Base-by-base conservation (phyloP, 1,140 invertebrate species). In the Proctacanthus coquilletti region DNA sequence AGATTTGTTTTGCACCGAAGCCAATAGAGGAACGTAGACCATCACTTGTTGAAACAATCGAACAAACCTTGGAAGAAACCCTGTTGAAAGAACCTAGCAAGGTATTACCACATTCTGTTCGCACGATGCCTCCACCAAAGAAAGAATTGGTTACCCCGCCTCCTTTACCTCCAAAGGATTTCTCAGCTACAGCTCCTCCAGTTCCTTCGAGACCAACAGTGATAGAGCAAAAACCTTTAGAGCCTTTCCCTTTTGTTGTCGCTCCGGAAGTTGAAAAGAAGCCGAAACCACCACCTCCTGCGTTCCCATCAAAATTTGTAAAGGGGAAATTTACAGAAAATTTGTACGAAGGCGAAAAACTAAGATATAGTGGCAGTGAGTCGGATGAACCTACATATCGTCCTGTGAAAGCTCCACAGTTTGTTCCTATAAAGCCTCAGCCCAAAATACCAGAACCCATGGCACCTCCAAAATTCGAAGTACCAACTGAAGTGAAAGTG, bases 291-390 rank as follows among this genome's bases (percentile, higher is more conserved):
- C 57, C 64, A 9, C 66, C 69, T 10, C 65, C 72, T 2, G 66
- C 72, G 1, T 60, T 66, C 14, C 74, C 75, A 6, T 65, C 65
- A 0, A 78, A 76, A 46, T 75, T 78, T 48, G 56, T 69, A 0
- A 74, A 70, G 46, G 68, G 69, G 15, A 63, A 63, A 25, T 64
- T 71, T 3, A 75, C 54, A 38, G 55, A 78, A 44, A 79, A 76
- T 43, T 78, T 80, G 44, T 80, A 81, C 46, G 77, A 80, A 52
- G 79, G 75, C 46, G 78, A 80, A 59, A 77, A 72, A 48, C 77
- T 72, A 69, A 71, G 71, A 34, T 70, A 72, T 13, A 72, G 66
- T 42, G 70, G 71, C 38, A 79, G 75, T 48, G 76, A 80, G 30
- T 71, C 61, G 15, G 76, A 80, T 41, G 73, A 76, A 38, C 66